Evolutionary conservation across 2,888 invertebrate genomes (phyloP).

Genomic region (Galeopsomyia nigrocyanea): DNA sequence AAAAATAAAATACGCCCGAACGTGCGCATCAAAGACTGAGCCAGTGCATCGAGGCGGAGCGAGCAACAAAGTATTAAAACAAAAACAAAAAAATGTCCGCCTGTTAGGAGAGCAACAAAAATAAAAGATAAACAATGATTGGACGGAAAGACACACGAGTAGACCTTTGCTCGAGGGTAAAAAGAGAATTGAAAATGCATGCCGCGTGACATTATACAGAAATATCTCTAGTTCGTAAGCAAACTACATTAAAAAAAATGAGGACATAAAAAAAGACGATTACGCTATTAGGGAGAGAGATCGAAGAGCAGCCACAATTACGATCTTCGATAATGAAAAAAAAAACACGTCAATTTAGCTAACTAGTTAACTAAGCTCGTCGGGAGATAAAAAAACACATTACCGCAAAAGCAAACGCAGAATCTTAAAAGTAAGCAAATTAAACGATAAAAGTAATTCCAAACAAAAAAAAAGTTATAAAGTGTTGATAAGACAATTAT

Average conservation of each 20-base stretch:
- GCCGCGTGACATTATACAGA: conserved; percentile 27
- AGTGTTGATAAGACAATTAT: conserved; percentile 9
- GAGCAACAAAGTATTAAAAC: conserved; percentile 27
- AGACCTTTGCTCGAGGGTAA: conserved; percentile 20
- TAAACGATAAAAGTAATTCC: conserved; percentile 10
- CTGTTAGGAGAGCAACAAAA: conserved; percentile 4
- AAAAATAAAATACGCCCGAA: conserved; percentile 11
- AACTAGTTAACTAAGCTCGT: conserved; percentile 62
- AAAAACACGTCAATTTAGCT: conserved; percentile 68
- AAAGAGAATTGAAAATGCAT: conserved; percentile 21
- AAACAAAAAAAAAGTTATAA: conserved; percentile 5
- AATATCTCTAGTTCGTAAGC: conserved; percentile 26
- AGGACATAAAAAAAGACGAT: background rate
- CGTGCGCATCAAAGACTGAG: conserved; percentile 46
- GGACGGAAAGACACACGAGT: background rate
- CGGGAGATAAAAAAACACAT: conserved; percentile 40
- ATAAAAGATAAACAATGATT: background rate
- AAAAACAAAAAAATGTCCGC: conserved; percentile 28
- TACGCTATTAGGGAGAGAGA: conserved; percentile 3
- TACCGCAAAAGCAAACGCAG: conserved; percentile 13
- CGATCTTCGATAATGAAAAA: conserved; percentile 56
- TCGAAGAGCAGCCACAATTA: conserved; percentile 36
- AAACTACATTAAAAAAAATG: background rate
- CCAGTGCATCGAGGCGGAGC: conserved; percentile 42
- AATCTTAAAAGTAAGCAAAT: conserved; percentile 22